Conservation (phyloP, 2,888 invertebrate species). For the Lobophora halterata region DNA sequence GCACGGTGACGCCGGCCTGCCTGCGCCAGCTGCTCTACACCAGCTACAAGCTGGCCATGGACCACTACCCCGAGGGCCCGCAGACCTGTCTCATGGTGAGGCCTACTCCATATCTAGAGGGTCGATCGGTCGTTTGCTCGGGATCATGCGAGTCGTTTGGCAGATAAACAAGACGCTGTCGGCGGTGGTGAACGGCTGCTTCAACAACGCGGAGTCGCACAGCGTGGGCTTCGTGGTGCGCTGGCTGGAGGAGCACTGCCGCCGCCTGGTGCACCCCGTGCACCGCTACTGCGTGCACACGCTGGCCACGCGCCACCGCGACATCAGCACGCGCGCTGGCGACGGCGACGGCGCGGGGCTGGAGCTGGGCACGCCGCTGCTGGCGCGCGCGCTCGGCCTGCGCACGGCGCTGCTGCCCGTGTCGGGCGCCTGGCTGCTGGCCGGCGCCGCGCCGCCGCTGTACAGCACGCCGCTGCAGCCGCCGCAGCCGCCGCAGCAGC, state of each 20-base stretch:
- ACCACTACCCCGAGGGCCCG: conserved; percentile 86
- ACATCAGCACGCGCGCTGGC: conserved; percentile 52
- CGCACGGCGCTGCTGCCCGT: conserved; percentile 75
- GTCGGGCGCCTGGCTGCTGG: conserved; percentile 86
- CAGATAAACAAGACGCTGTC: conserved; percentile 86
- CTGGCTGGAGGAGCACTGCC: conserved; percentile 90
- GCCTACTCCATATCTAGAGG: too few species aligned
- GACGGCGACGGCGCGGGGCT: conserved; percentile 72
- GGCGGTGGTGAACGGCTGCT: conserved; percentile 89
- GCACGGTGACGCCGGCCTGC: conserved; percentile 82
- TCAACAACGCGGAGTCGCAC: conserved; percentile 87
- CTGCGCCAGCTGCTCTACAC: conserved; percentile 85
- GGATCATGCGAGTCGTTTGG: background rate
- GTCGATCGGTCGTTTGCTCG: too few species aligned
- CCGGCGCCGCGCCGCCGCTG: conserved; percentile 66
- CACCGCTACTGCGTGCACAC: conserved; percentile 83
- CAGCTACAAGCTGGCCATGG: conserved; percentile 90
- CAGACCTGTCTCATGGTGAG: conserved; percentile 81
- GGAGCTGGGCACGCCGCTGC: conserved; percentile 88
- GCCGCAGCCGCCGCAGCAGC: conserved; percentile 21
- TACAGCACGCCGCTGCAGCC: conserved; percentile 16
- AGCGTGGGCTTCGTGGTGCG: conserved; percentile 89
- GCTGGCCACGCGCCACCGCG: conserved; percentile 80
- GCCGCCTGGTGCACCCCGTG: conserved; percentile 86
- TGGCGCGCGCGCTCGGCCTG: conserved; percentile 53